Conservation (phyloP, 2,113 vertebrate genomes). For the Poecile atricapillus region DNA sequence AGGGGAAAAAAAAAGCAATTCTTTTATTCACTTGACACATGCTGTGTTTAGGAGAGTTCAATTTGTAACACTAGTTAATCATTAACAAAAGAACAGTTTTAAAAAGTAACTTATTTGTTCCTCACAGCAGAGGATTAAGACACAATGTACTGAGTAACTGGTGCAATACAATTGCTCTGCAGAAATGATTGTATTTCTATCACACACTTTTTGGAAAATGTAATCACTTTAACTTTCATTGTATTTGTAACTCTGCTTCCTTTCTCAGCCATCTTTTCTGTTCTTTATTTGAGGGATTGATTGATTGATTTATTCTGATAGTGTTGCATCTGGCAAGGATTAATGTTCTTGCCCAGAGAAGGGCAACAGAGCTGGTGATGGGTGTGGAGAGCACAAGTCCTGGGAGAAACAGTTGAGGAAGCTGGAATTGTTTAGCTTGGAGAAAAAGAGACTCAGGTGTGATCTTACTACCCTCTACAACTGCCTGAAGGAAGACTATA, state of each 20-base stretch:
- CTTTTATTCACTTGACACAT: background rate
- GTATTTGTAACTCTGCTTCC: background rate
- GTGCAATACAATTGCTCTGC: background rate
- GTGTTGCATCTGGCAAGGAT: background rate
- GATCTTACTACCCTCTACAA: background rate
- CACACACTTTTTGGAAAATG: background rate
- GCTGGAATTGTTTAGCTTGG: background rate
- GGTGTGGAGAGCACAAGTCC: background rate
- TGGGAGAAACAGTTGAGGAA: background rate
- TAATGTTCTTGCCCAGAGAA: background rate
- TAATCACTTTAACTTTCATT: background rate
- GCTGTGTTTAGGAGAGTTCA: background rate
- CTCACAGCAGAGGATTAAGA: background rate
- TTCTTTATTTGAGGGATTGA: background rate
- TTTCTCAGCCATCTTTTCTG: background rate
- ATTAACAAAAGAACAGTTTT: constrained; percentile 9
- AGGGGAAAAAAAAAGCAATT: background rate
- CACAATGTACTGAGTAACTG: background rate
- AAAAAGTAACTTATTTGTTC: constrained; percentile 12
- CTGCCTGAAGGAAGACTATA: background rate
- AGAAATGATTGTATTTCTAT: background rate
- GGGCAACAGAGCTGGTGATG: background rate
- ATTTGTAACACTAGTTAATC: constrained; percentile 42
- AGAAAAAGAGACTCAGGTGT: background rate
- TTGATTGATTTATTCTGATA: background rate